A percentile compares a stretch with the other conserved stretches of the same genome.
phyloP scores from a whole-genome alignment of 2,113 vertebrate species.

The Esox niger region DNA sequence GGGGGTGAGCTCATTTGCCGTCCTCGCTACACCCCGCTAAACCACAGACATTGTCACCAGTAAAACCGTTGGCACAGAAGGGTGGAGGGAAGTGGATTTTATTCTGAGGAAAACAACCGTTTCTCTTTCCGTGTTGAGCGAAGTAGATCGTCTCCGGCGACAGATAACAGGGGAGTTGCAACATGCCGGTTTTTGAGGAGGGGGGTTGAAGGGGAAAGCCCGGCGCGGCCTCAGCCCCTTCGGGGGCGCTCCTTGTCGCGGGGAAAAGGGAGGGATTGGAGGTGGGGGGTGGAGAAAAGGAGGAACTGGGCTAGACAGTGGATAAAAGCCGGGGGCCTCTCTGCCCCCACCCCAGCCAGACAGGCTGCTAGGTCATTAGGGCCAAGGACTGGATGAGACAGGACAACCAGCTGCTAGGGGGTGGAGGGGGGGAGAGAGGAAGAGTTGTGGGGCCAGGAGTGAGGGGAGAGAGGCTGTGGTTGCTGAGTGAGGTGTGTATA shows the following conservation, averaged over 20 bases:
- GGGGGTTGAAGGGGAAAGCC: neutral
- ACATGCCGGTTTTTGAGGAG: neutral
- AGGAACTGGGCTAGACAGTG: constrained; percentile 79
- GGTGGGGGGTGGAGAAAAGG: constrained; percentile 63
- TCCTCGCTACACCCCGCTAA: neutral
- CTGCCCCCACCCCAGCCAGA: constrained; percentile 61
- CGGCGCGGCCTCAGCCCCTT: neutral
- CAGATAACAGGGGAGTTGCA: too few relatives aligned
- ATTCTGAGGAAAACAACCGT: neutral
- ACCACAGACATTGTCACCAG: constrained; percentile 1
- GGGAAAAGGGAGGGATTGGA: constrained; percentile 10
- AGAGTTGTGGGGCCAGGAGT: neutral
- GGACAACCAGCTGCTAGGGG: constrained; percentile 72
- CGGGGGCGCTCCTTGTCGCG: neutral
- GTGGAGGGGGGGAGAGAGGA: neutral
- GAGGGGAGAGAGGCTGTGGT: neutral
- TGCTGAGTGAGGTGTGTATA: neutral
- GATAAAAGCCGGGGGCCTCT: constrained; percentile 75
- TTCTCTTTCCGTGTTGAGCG: neutral
- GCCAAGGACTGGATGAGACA: constrained; percentile 69
- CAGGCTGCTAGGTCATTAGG: constrained; percentile 67
- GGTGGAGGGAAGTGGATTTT: neutral
- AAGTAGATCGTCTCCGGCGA: neutral
- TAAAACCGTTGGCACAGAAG: neutral
- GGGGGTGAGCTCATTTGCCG: constrained; percentile 1